Conservation (phyloP, 1,140 invertebrate genomes). For the Drosophila arizonae region DNA sequence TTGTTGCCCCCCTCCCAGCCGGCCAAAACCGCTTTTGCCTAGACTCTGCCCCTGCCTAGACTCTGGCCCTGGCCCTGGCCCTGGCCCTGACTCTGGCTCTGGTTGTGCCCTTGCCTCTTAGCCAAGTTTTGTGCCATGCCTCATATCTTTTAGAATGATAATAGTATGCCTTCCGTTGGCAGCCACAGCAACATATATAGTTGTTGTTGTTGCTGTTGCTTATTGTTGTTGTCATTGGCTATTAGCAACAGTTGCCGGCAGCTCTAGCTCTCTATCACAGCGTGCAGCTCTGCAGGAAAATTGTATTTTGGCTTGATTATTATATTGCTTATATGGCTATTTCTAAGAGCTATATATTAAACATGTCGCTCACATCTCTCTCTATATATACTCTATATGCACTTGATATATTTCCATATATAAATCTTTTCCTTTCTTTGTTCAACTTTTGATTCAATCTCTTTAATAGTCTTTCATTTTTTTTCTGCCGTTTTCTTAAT, state of each 20-base stretch:
- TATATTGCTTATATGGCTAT: background rate
- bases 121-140: conserved; percentile 62
- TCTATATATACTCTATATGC: too few relatives aligned
- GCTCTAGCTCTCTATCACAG: too few relatives aligned
- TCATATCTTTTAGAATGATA: conserved; percentile 78
- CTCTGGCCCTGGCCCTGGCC: conserved; percentile 6
- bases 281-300: conserved; percentile 7
- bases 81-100: conserved; percentile 1
- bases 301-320: conserved; percentile 32
- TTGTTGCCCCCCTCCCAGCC: background rate
- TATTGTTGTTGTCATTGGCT: conserved; percentile 21
- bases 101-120: conserved; percentile 9
- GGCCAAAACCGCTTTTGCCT: background rate
- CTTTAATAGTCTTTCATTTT: conserved; percentile 34
- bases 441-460: conserved; percentile 30
- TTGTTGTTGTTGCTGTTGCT: conserved; percentile 3
- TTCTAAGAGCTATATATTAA: too few relatives aligned
- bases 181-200: conserved; percentile 35
- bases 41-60: conserved; percentile 9
- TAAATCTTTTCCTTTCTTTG: conserved; percentile 12
- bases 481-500: conserved; percentile 48
- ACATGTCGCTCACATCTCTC: too few relatives aligned
- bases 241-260: conserved; percentile 17
- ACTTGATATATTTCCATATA: too few relatives aligned
- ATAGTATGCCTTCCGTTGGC: conserved; percentile 65